A percentile compares a stretch with the other conserved stretches of the same genome.
These are phyloP conservation scores for Drosophila monieri DNA, from an alignment of 2,888 invertebrate species.

Conservation along the genomic window DNA sequence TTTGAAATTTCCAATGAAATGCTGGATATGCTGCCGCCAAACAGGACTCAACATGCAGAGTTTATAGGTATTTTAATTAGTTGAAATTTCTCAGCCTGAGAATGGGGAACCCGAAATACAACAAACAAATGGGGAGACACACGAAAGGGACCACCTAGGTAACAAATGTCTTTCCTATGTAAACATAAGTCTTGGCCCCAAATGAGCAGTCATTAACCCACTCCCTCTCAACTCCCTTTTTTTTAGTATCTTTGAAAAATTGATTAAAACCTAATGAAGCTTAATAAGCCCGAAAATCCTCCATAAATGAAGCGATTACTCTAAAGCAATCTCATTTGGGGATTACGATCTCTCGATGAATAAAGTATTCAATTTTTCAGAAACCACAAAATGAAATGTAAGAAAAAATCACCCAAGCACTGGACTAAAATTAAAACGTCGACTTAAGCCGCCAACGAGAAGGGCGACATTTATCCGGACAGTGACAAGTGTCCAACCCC, in stretches of 20 bases:
- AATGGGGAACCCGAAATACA: constrained; percentile 13
- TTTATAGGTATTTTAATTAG: constrained; percentile 78
- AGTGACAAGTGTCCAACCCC: constrained; percentile 70
- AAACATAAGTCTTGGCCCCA: constrained; percentile 57
- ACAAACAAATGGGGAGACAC: background rate
- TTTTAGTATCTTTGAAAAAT: constrained; percentile 39
- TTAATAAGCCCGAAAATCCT: constrained; percentile 71
- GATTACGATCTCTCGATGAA: constrained; percentile 59
- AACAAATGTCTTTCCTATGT: constrained; percentile 43
- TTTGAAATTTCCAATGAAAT: constrained; percentile 73
- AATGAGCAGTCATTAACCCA: constrained; percentile 43
- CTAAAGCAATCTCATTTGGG: constrained; percentile 42
- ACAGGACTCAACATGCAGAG: constrained; percentile 69
- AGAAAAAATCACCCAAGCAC: constrained; percentile 47
- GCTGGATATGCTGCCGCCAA: constrained; percentile 64
- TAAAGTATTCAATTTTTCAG: constrained; percentile 57
- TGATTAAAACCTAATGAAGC: constrained; percentile 79
- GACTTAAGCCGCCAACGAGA: constrained; percentile 61
- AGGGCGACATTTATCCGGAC: constrained; percentile 73
- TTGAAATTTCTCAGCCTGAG: constrained; percentile 53
- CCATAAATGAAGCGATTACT: constrained; percentile 74
- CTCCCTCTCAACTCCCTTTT: background rate
- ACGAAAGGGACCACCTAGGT: constrained; percentile 62
- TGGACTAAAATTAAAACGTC: constrained; percentile 79
- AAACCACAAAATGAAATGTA: constrained; percentile 21